Evolutionary conservation across 53 echinoderm and acorn worm species (phyloP).

Genomic region (Zoroaster sp.): DNA sequence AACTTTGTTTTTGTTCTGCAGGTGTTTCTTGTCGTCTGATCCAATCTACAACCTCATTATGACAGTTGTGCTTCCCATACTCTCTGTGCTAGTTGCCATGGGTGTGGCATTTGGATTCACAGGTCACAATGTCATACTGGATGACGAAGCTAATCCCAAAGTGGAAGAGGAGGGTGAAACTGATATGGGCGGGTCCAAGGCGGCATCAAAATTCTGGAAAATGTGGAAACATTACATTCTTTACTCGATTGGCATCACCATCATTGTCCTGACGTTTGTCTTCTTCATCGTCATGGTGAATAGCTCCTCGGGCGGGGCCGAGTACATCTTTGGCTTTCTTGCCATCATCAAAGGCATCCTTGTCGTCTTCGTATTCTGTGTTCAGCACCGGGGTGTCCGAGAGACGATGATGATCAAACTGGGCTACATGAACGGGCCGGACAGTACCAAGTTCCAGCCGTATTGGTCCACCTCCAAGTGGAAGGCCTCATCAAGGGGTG

Average conservation of each 20-base stretch:
- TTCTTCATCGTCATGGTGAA: constrained; percentile 14
- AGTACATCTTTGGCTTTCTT: constrained; percentile 24
- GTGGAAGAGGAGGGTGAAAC: not conserved
- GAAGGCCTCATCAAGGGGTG: not conserved
- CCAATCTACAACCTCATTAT: constrained; percentile 41
- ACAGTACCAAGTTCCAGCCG: constrained; percentile 26
- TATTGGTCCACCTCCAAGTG: constrained; percentile 36
- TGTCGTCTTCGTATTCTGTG: not conserved
- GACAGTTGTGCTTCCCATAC: constrained; percentile 9
- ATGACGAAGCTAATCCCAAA: not conserved
- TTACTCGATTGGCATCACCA: not conserved
- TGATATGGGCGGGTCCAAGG: not conserved
- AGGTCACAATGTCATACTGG: constrained; percentile 21
- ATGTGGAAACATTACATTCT: constrained; percentile 8
- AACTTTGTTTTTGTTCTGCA: not conserved
- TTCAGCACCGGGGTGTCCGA: constrained; percentile 13
- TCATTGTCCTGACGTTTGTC: not conserved
- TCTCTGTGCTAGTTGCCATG: not conserved
- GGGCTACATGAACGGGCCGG: constrained; percentile 11
- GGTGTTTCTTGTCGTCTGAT: constrained; percentile 48
- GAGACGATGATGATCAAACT: not conserved
- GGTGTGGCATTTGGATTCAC: constrained; percentile 4
- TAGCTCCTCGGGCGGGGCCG: not conserved
- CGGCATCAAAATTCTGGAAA: not conserved
- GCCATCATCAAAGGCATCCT: constrained; percentile 19